These are phyloP conservation scores for Octomys mimax DNA, from an alignment of 2,797 vertebrate genomes.

Conservation along the genomic window DNA sequence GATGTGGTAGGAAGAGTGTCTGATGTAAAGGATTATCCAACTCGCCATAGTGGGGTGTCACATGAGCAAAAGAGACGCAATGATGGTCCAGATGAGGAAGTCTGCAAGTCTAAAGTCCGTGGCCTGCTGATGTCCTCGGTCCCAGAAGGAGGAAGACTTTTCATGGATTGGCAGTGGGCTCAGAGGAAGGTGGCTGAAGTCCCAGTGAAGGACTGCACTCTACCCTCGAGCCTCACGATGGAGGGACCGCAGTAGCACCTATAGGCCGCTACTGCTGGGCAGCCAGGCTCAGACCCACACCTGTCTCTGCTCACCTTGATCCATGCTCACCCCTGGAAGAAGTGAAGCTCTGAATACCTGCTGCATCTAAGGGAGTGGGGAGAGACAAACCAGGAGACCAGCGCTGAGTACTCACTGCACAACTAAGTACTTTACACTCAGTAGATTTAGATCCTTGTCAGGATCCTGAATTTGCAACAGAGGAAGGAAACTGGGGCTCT, in stretches of 20 bases:
- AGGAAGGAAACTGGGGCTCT: neutral
- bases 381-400: fast-evolving
- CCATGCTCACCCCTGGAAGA: too few species aligned
- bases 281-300: neutral
- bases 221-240: neutral
- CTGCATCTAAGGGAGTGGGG: fast-evolving
- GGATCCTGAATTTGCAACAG: neutral
- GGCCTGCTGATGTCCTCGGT: neutral
- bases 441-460: neutral
- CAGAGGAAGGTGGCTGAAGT: neutral
- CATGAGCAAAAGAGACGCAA: neutral
- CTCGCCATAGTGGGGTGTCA: fast-evolving
- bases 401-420: fast-evolving
- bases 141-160: neutral
- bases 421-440: neutral
- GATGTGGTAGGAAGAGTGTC: neutral
- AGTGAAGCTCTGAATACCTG: neutral
- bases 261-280: neutral
- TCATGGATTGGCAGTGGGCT: neutral
- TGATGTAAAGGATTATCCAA: neutral
- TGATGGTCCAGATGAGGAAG: too few species aligned
- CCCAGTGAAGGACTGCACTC: too few species aligned
- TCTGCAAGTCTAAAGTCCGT: neutral
- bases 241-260: too few species aligned
- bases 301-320: fast-evolving